Evolutionary conservation across 1,140 invertebrate species (phyloP), one percentile per base, ranked within the genome.

Genomic region (Pseudomyrmex pallidus): DNA sequence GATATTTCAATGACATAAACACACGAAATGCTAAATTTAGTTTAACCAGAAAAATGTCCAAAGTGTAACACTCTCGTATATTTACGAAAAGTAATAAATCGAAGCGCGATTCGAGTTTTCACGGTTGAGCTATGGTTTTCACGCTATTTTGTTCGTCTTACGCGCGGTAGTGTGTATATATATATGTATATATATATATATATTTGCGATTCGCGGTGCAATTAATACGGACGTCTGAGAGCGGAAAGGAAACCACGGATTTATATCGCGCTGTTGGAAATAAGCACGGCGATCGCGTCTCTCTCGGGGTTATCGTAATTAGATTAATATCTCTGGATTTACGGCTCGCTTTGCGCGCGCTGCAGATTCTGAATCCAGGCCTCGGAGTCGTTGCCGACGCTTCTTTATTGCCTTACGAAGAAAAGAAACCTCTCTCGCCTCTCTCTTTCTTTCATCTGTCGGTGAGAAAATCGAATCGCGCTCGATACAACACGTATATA

Each of bases 381-480:
- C 54, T 46, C 35, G 8, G 48, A 48, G n/a, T 67, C 20, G 66
- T 25, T 59, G 22, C 52, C 17, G 35, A 25, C 13, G 54, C 44
- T 80, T 72, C 66, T 70, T 61, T 70, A 70, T 61, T 46, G 20
- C 52, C 22, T 59, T n/a, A 20, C 12, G 63, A 35, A 76, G 48
- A n/a, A 80, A 80, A 80, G 12, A 70, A 20, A 35, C 5, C 13
- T 56, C 54, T 66, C 54, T 15, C 44, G 50, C 22, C 67, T 70
- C 46, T 56, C n/a, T 63, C n/a, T 52, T 70, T 70, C 74, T 85
- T 46, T 44, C 17, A 63, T 67, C 20, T 77, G 78, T 85, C 57
- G 8, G 72, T 84, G 5, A 87, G 85, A 87, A 87, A 84, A 70
- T 87, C 67, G 83, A 78, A 52, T 84, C 59, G 56, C 85, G 61